Percentiles rank a stretch among this genome's conserved stretches.
Evolutionary conservation across 2,888 invertebrate genomes (phyloP).

Genomic region (Augiades crinisus): DNA sequence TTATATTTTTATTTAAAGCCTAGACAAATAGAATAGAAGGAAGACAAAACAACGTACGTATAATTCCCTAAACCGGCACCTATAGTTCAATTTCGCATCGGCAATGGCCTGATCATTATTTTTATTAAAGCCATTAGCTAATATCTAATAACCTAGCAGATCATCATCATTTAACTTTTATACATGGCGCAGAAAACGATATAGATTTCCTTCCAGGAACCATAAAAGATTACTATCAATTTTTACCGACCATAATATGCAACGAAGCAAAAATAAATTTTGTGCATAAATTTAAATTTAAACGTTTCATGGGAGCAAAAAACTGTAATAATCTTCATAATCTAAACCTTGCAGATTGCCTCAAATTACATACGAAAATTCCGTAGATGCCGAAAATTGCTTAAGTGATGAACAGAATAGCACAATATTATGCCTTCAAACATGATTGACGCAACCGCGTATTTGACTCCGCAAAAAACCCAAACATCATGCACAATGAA

Average conservation of each 20-base stretch:
- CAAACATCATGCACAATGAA: constrained; percentile 21
- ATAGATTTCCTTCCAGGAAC: background rate
- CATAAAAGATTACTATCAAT: background rate
- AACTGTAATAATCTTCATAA: background rate
- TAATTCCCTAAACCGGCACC: no score
- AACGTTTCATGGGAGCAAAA: background rate
- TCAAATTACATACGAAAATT: background rate
- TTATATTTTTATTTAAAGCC: no score
- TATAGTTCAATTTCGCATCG: no score
- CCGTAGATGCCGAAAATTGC: background rate
- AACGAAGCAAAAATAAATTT: background rate
- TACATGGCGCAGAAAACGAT: background rate
- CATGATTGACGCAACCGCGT: constrained; percentile 19
- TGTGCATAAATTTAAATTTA: background rate
- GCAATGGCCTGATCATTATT: no score
- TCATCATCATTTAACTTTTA: background rate
- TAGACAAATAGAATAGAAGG: no score
- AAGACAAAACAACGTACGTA: background rate
- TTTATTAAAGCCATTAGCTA: background rate
- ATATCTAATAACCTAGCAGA: background rate
- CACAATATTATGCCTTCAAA: background rate
- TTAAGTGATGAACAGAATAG: background rate
- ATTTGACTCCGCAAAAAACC: constrained; percentile 12
- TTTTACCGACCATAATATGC: background rate
- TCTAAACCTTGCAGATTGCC: background rate